Evolutionary conservation across 2,797 vertebrate genomes (phyloP).

Genomic region (Sebastes paucispinis): DNA sequence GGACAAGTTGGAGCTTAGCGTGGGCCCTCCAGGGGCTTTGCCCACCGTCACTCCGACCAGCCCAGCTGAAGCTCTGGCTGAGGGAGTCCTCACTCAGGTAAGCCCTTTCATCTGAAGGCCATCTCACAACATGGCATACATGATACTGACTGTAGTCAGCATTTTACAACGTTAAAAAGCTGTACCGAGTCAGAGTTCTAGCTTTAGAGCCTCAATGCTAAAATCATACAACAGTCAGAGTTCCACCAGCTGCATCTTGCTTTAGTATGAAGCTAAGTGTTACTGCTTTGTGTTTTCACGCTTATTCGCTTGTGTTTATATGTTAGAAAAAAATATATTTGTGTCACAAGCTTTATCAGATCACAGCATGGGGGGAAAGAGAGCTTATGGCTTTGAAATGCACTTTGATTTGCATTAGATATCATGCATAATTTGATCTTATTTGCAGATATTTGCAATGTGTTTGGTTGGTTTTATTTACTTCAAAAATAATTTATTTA

Average conservation of each 20-base stretch:
- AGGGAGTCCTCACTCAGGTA: constrained; percentile 95
- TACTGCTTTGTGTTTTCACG: constrained; percentile 61
- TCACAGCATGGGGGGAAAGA: constrained; percentile 63
- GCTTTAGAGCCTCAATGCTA: constrained; percentile 63
- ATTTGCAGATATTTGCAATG: constrained; percentile 46
- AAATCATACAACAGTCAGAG: constrained; percentile 49
- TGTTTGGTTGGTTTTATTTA: constrained; percentile 46
- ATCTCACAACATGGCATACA: constrained; percentile 54
- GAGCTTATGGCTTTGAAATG: constrained; percentile 50
- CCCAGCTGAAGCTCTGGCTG: constrained; percentile 92
- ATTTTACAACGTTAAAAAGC: constrained; percentile 73
- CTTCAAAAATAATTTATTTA: constrained; percentile 33
- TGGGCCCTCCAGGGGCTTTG: constrained; percentile 82
- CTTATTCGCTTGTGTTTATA: constrained; percentile 60
- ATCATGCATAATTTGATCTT: constrained; percentile 29
- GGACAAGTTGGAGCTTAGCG: constrained; percentile 88
- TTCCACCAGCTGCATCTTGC: constrained; percentile 69
- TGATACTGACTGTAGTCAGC: constrained; percentile 70
- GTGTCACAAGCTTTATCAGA: constrained; percentile 50
- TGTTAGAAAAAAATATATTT: constrained; percentile 33
- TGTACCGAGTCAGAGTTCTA: constrained; percentile 73
- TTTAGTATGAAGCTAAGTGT: constrained; percentile 58
- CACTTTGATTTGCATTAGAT: constrained; percentile 49
- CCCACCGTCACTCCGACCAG: constrained; percentile 91
- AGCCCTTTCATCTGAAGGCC: constrained; percentile 52